Evolutionary conservation across 2,888 invertebrate species (phyloP).

Genomic region (Formica aserva): DNA sequence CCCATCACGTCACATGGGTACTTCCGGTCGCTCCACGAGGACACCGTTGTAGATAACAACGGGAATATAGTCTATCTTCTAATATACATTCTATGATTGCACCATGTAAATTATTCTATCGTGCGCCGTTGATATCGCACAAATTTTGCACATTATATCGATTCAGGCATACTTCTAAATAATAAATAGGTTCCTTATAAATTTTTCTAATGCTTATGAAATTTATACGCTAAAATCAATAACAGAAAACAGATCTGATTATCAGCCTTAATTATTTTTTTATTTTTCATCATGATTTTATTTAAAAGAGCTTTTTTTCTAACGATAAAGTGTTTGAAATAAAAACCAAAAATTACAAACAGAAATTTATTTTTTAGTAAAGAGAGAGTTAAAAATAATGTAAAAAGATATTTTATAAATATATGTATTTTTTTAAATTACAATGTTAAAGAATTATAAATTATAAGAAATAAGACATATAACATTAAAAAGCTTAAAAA

Average conservation of each 20-base stretch:
- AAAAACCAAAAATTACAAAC: background rate
- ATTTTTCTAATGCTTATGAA: background rate
- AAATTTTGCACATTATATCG: background rate
- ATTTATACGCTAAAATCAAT: background rate
- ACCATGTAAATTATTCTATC: constrained; percentile 58
- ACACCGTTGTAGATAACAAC: constrained; percentile 64
- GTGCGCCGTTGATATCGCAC: constrained; percentile 38
- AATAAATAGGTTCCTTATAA: background rate
- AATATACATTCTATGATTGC: constrained; percentile 61
- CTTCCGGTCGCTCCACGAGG: constrained; percentile 60
- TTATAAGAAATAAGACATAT: no score
- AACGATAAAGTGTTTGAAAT: background rate
- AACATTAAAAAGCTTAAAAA: background rate
- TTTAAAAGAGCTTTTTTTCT: background rate
- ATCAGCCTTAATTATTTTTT: background rate
- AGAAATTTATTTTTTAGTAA: background rate
- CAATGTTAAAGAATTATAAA: background rate
- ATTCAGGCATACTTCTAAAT: background rate
- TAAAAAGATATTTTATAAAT: background rate
- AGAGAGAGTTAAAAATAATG: background rate
- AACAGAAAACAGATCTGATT: background rate
- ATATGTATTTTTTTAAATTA: background rate
- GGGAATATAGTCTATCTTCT: constrained; percentile 53
- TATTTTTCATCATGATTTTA: background rate
- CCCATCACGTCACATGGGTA: constrained; percentile 57